phyloP scores from a whole-genome alignment of 2,113 vertebrate genomes.

The Epinephelus fuscoguttatus region DNA sequence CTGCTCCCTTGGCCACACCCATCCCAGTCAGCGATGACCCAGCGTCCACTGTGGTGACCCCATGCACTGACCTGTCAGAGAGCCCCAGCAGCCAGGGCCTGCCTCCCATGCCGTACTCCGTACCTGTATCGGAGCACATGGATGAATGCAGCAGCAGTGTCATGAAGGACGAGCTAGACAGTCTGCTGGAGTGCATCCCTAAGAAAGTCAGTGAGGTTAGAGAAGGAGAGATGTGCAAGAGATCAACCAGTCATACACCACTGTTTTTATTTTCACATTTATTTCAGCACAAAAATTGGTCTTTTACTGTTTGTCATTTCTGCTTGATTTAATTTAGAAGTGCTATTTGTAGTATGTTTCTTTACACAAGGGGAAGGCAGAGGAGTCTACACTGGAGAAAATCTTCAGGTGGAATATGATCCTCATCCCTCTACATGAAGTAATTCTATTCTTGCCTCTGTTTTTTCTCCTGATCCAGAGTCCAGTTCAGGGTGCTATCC shows the following conservation, averaged over 20 bases:
- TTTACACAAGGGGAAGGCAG: background rate
- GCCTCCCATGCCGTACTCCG: conserved; percentile 85
- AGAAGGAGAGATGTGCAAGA: background rate
- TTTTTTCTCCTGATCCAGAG: conserved; percentile 64
- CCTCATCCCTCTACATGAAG: background rate
- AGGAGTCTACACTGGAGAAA: background rate
- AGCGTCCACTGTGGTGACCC: conserved; percentile 77
- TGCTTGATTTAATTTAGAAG: background rate
- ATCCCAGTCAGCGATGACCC: conserved; percentile 87
- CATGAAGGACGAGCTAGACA: conserved; percentile 92
- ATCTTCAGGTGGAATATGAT: no score
- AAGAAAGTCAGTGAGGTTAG: conserved; percentile 91
- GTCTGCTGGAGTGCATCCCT: conserved; percentile 90
- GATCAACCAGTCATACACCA: background rate
- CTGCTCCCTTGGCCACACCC: conserved; percentile 86
- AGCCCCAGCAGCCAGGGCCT: conserved; percentile 85
- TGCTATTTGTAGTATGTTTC: background rate
- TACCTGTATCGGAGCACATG: conserved; percentile 91
- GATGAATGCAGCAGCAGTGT: conserved; percentile 89
- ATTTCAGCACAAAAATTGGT: background rate
- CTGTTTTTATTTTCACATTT: background rate
- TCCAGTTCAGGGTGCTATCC: conserved; percentile 92
- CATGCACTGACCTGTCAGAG: conserved; percentile 82
- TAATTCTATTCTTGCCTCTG: background rate
- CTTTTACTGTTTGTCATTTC: background rate